phyloP scores from a whole-genome alignment of 2,797 vertebrate species.

The Apogon hyalosoma region DNA sequence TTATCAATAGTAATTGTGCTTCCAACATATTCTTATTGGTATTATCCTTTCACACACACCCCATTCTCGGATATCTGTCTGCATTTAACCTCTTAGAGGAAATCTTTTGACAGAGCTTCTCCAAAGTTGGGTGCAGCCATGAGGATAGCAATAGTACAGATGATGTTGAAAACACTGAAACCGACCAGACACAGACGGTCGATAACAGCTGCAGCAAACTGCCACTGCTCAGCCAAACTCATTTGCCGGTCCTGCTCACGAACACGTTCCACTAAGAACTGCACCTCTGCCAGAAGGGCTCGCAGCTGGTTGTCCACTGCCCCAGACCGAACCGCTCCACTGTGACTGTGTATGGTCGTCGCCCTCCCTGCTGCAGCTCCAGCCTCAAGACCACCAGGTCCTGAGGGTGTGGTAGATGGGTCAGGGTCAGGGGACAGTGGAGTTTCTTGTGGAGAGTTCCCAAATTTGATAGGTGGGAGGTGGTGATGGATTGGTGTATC shows the following conservation, averaged over 20 bases:
- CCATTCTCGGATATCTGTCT: background rate
- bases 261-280: constrained; percentile 83
- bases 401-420: constrained; percentile 57
- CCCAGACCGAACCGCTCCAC: constrained; percentile 49
- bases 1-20: constrained; percentile 58
- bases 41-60: background rate
- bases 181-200: constrained; percentile 88
- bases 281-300: constrained; percentile 85
- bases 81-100: constrained; percentile 75
- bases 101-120: constrained; percentile 88
- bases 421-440: constrained; percentile 72
- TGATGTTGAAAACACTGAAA: constrained; percentile 88
- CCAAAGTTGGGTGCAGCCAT: constrained; percentile 90
- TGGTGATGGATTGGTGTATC: constrained; percentile 75
- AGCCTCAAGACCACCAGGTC: constrained; percentile 53
- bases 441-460: constrained; percentile 65
- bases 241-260: constrained; percentile 84
- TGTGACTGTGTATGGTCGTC: constrained; percentile 32
- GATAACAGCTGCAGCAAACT: constrained; percentile 87
- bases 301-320: constrained; percentile 81
- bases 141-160: constrained; percentile 89
- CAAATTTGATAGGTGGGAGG: constrained; percentile 65
- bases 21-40: constrained; percentile 25
- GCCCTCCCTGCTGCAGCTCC: constrained; percentile 48
- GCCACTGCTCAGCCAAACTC: constrained; percentile 85